Conservation (phyloP, 2,113 vertebrate genomes). For the Podiceps cristatus region DNA sequence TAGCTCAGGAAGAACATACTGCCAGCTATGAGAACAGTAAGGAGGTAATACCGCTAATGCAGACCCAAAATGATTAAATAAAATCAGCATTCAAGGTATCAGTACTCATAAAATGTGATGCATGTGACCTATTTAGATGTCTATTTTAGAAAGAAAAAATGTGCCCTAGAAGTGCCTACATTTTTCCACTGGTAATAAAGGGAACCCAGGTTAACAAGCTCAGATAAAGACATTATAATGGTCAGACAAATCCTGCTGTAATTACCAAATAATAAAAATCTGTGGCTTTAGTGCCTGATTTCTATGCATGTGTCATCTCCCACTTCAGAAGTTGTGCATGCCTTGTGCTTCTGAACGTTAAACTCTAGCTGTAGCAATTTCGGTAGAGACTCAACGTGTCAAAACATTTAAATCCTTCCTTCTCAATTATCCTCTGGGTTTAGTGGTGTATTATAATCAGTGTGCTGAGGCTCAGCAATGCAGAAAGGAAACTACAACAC, state of each 20-base stretch:
- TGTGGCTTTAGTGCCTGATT: background rate
- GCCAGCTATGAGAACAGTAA: background rate
- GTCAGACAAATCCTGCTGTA: background rate
- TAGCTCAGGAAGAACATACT: background rate
- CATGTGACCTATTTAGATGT: constrained; percentile 30
- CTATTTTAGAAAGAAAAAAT: constrained; percentile 22
- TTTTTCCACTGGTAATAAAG: background rate
- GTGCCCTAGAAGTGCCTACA: background rate
- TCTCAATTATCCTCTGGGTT: background rate
- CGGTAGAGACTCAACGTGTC: accelerated
- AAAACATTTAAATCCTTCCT: constrained; percentile 23
- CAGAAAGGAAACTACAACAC: background rate
- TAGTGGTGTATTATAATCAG: background rate
- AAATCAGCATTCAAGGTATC: background rate
- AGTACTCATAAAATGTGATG: background rate
- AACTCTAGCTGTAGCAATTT: background rate
- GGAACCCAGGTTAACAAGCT: background rate
- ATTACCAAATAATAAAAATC: background rate
- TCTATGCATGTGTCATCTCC: background rate
- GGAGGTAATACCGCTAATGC: background rate
- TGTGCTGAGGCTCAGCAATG: background rate
- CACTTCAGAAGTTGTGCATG: background rate
- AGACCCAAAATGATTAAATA: background rate
- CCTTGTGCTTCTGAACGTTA: background rate
- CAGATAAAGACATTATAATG: background rate